Evolutionary conservation across 2,797 vertebrate species (phyloP).

Genomic region (Myiotriccus ornatus): DNA sequence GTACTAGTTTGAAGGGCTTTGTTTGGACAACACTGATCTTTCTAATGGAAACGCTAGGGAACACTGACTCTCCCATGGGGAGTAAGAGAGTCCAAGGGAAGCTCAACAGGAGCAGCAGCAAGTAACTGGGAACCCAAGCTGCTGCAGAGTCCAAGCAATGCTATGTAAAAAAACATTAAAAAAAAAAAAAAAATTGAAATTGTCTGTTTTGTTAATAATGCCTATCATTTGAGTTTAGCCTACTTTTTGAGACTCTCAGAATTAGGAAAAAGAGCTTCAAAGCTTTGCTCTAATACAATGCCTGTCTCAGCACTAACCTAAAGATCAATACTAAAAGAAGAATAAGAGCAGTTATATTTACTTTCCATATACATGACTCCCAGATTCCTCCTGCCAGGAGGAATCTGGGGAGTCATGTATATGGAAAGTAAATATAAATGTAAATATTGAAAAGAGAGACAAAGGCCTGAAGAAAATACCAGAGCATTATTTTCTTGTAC

Average conservation of each 20-base stretch:
- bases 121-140: not conserved
- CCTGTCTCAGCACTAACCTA: not conserved
- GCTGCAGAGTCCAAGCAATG: not conserved
- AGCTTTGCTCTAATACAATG: not conserved
- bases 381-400: not conserved
- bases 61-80: not conserved
- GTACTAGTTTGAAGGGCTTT: not conserved
- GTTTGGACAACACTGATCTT: not conserved
- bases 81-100: not conserved
- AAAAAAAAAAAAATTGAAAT: accelerated
- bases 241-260: not conserved
- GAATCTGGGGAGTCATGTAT: not conserved
- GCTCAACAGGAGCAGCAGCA: not conserved
- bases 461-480: not conserved
- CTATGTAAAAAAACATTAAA: not conserved
- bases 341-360: not conserved
- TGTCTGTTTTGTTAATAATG: not conserved
- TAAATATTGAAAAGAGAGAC: not conserved
- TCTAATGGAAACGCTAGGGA: not conserved
- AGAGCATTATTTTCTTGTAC: not conserved
- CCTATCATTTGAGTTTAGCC: not conserved
- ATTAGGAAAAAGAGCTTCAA: not conserved
- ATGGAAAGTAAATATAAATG: not conserved
- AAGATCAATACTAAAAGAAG: not conserved
- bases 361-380: no score